Evolutionary conservation across 2,113 vertebrate species (phyloP), one percentile per base, ranked within the genome.

Genomic region (Notiomystis cincta): DNA sequence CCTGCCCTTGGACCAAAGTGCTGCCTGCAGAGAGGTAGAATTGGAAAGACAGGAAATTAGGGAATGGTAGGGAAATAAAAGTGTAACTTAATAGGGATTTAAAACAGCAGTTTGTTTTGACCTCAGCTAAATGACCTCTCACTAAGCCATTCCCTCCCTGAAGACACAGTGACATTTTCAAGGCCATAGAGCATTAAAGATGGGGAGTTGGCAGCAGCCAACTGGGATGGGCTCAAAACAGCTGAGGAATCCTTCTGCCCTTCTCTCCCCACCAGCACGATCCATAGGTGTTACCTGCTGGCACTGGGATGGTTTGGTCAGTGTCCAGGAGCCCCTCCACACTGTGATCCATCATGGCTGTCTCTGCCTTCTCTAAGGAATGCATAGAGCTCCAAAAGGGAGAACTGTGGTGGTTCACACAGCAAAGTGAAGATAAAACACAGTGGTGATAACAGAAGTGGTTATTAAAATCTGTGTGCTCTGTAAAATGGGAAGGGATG

Each of bases 1-100:
- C 38, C 22, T 58, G 25, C 28, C 17, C 38, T 51, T 6, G 4
- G n/a, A 24, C 40, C 2, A 0, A 33, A 27, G 64, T 4, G 5
- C 11, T 45, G 42, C 38, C 42, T 54, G 44, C 65, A 62, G n/a
- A 56, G n/a, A 62, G n/a, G 24, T 40, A 8, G 57, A 10, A 42
- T 44, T 64, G 45, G 48, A 60, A 25, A 65, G 40, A 24, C 12
- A 16, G 7, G 50, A 27, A 33, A 10, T 77, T 44, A 60, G 44
- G 31, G 60, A 51, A 35, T 44, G 30, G 47, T 17, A 37, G 64
- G 56, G 61, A 87, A 82, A 82, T 56, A 42, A 65, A 76, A 73
- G 27, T 47, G 11, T 44, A 21, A 70, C 25, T 69, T 47, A 47
- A 27, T 60, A 47, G 31, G 28, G 18, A 24, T 69, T 77, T 87